A percentile compares a stretch with the other conserved stretches of the same genome.
Evolutionary conservation across 2,888 invertebrate species (phyloP).

Genomic region (Lapara coniferarum): DNA sequence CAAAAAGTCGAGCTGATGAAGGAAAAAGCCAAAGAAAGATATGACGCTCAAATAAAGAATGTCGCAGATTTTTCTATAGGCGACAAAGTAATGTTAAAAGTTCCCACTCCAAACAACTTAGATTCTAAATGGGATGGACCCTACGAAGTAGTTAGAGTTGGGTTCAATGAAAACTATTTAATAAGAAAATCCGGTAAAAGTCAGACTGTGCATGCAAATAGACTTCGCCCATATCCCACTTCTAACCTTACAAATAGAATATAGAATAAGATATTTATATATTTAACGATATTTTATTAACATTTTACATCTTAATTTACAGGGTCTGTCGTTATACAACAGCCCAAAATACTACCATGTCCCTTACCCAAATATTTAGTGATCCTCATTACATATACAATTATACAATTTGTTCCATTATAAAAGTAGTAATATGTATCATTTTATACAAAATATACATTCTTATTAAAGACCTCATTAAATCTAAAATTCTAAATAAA

Average conservation of each 20-base stretch:
- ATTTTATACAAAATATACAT: neutral
- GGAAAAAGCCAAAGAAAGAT: slow-evolving; percentile 48
- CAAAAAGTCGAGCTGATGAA: slow-evolving; percentile 42
- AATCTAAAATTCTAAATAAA: slow-evolving; percentile 7
- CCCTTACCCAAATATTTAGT: slow-evolving; percentile 15
- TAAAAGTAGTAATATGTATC: neutral
- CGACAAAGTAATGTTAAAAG: slow-evolving; percentile 40
- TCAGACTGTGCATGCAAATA: slow-evolving; percentile 42
- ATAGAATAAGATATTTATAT: slow-evolving; percentile 31
- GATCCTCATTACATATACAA: slow-evolving; percentile 29
- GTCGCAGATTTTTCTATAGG: slow-evolving; percentile 39
- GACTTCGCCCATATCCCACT: slow-evolving; percentile 36
- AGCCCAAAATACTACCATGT: slow-evolving; percentile 10
- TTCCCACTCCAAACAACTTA: slow-evolving; percentile 47
- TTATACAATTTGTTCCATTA: slow-evolving; percentile 1
- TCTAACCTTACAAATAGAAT: slow-evolving; percentile 32
- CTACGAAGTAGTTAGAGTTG: slow-evolving; percentile 39
- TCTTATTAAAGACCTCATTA: neutral
- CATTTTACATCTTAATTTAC: neutral
- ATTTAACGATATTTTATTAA: neutral
- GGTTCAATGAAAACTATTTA: slow-evolving; percentile 43
- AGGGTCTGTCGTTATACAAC: neutral
- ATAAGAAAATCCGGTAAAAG: slow-evolving; percentile 36
- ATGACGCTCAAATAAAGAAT: slow-evolving; percentile 44
- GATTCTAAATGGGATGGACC: slow-evolving; percentile 50